Base-by-base conservation (phyloP, 2,113 vertebrate species). In the Irena cyanogastra region DNA sequence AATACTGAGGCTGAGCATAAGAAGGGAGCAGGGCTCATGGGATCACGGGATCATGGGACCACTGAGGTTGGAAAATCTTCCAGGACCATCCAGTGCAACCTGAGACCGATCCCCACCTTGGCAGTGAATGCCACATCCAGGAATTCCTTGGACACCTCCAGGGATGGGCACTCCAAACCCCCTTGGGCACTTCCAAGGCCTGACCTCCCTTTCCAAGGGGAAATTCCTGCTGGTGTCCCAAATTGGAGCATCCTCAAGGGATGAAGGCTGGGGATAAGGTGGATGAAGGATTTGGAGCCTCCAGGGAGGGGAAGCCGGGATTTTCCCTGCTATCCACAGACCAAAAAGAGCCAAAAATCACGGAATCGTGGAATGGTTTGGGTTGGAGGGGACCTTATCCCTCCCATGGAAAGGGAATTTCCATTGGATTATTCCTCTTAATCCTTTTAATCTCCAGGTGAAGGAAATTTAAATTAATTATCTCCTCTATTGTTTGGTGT, bases 91-190 rank as follows among this genome's bases (percentile, higher is more conserved):
- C 0, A 26, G 4, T 8, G 10, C 19, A 14, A 17, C 1, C 9
- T 21, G 26, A 1, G 23, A 6, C 0, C 0, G 0, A 45, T 39
- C 2, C n/a, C 16, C 23, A 39, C 23, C 68, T 6, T 3, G 23
- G 26, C 35, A 21, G 19, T 3, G 10, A 47, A 35, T 4, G 9
- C 26, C 59, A 52, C 11, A 4, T n/a, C 28, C 60, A 17, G 19
- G 16, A 33, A 22, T 75, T 59, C 47, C 23, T 2, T 19, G 37
- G 63, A 30, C 7, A 26, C 16, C 8, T 59, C 50, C 68, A 59
- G 16, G 23, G 7, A 9, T 21, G 68, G 3, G 24, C 1, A n/a
- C 0, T 39, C 19, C 69, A 52, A 50, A 33, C 3, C 3, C 20
- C 18, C 13, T 33, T 24, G 59, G 37, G 33, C 18, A 11, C 0